Percentiles rank a stretch among this genome's conserved stretches.
Evolutionary conservation across 2,113 vertebrate species (phyloP).

Genomic region (Elanoides forficatus): DNA sequence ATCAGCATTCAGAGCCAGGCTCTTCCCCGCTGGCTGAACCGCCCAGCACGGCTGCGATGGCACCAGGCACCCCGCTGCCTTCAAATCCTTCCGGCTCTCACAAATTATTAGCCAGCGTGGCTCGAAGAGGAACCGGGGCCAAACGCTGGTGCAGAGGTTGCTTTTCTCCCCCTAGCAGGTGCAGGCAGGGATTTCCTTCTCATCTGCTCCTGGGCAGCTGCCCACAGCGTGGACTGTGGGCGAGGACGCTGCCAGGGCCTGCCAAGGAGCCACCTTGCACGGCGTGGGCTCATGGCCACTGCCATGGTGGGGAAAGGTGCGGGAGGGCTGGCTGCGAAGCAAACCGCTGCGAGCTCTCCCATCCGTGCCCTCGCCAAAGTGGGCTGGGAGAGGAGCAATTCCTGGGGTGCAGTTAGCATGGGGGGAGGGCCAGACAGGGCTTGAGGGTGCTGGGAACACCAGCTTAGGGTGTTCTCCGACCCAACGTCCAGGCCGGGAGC

Average conservation of each 20-base stretch:
- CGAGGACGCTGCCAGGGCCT: rapidly evolving
- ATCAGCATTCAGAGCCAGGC: constrained; percentile 29
- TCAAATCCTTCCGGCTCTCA: constrained; percentile 54
- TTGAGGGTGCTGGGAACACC: background rate
- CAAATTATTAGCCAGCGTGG: background rate
- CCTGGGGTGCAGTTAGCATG: background rate
- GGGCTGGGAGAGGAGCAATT: background rate
- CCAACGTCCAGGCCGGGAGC: rapidly evolving
- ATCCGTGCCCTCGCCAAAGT: rapidly evolving
- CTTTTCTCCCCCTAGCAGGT: background rate
- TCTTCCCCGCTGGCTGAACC: background rate
- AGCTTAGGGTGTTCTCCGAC: background rate
- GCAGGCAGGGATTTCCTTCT: background rate
- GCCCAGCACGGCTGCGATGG: background rate
- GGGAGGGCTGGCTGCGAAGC: background rate
- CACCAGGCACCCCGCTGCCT: constrained; percentile 26
- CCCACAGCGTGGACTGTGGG: background rate
- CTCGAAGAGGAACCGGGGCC: background rate
- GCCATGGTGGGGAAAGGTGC: background rate
- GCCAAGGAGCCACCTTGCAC: rapidly evolving
- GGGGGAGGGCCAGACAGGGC: background rate
- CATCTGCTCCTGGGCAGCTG: background rate
- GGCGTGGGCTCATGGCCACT: background rate
- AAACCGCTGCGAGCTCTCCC: background rate
- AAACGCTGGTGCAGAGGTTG: background rate